phyloP scores from a whole-genome alignment of 2,113 vertebrate genomes.

The Strix aluco region DNA sequence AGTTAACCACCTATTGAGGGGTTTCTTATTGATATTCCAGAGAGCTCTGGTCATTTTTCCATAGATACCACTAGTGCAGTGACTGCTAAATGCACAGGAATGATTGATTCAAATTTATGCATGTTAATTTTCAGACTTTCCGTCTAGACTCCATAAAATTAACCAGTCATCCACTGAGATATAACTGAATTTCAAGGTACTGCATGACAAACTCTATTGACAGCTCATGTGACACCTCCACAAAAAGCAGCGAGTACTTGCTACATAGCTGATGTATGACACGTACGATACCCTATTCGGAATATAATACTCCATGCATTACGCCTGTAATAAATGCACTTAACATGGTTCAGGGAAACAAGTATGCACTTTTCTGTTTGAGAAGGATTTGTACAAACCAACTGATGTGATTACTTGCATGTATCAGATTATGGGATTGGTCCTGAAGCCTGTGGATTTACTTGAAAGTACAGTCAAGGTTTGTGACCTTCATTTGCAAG shows the following conservation, averaged over 20 bases:
- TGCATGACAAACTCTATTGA: not conserved
- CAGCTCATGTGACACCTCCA: not conserved
- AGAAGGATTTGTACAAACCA: constrained; percentile 11
- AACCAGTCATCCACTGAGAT: constrained; percentile 23
- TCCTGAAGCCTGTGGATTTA: not conserved
- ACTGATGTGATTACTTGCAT: not conserved
- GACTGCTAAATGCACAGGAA: constrained; percentile 36
- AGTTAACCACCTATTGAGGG: not conserved
- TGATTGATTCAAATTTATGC: constrained; percentile 69
- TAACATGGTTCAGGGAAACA: not conserved
- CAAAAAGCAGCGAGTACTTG: not conserved
- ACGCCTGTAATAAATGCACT: not conserved
- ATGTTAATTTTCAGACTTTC: constrained; percentile 58
- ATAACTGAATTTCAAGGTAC: constrained; percentile 29
- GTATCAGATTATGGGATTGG: constrained; percentile 19
- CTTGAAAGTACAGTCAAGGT: constrained; percentile 6
- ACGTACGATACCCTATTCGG: fast-evolving
- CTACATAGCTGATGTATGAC: not conserved
- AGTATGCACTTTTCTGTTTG: not conserved
- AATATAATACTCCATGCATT: not conserved
- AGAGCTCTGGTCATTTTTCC: constrained; percentile 50
- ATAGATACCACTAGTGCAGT: constrained; percentile 46
- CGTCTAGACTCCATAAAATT: constrained; percentile 36
- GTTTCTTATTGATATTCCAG: constrained; percentile 54
- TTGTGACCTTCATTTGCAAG: not conserved